A percentile compares a stretch with the other conserved stretches of the same genome.
These are phyloP conservation scores for Tanypteryx hageni DNA, from an alignment of 2,888 invertebrate genomes.

Conservation along the genomic window DNA sequence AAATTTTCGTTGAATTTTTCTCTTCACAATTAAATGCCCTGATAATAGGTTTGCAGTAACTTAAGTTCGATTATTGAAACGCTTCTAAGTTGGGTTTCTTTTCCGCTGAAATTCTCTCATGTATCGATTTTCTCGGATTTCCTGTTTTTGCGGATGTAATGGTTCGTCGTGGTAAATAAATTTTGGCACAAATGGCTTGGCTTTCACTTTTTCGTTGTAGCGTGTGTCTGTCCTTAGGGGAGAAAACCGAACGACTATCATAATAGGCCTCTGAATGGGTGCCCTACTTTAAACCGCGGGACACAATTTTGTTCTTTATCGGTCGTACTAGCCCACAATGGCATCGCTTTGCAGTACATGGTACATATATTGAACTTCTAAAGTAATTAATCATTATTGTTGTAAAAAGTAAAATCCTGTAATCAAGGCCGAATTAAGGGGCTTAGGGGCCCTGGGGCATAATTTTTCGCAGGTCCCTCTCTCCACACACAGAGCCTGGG, in stretches of 20 bases:
- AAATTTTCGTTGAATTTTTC: not conserved
- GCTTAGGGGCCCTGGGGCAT: too few species aligned
- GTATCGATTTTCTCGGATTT: not conserved
- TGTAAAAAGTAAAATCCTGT: too few species aligned
- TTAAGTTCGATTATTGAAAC: not conserved
- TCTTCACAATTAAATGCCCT: not conserved
- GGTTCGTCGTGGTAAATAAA: not conserved
- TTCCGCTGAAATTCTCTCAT: not conserved
- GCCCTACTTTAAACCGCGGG: not conserved
- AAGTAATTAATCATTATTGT: too few species aligned
- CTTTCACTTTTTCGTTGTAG: conserved; percentile 15
- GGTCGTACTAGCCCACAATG: conserved; percentile 4
- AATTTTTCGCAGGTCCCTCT: too few species aligned
- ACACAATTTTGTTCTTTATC: not conserved
- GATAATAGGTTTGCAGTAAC: not conserved
- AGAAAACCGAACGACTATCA: conserved; percentile 6
- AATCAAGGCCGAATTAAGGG: too few species aligned
- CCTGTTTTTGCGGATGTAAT: not conserved
- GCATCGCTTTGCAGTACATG: not conserved
- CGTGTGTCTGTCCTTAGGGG: not conserved
- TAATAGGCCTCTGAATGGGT: conserved; percentile 11
- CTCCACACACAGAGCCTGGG: too few species aligned
- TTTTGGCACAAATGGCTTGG: conserved; percentile 4
- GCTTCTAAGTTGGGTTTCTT: not conserved
- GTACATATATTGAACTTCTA: too few species aligned